Percentiles rank a stretch among this genome's conserved stretches.
These are phyloP conservation scores for Pachliopta kotzebuea DNA, from an alignment of 2,888 invertebrate genomes.

Conservation along the genomic window DNA sequence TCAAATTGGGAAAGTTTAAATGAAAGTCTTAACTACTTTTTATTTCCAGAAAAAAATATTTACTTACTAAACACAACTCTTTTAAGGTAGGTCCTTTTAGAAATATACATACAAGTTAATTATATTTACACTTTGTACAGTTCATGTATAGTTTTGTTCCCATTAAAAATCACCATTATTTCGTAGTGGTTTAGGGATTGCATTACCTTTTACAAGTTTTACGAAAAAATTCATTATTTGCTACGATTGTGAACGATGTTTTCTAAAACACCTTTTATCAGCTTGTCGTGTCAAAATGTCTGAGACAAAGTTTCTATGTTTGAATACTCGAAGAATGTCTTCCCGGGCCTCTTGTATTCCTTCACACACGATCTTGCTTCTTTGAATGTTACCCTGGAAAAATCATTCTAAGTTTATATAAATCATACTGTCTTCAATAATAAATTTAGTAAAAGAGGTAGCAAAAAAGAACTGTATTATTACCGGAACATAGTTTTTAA, in stretches of 20 bases:
- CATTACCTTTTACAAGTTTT: conserved; percentile 31
- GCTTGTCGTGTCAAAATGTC: conserved; percentile 95
- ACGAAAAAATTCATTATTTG: conserved; percentile 35
- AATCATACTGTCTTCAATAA: background rate
- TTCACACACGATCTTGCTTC: conserved; percentile 95
- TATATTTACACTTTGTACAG: conserved; percentile 29
- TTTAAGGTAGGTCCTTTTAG: conserved; percentile 56
- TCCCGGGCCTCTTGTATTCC: conserved; percentile 93
- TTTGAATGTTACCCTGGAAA: conserved; percentile 94
- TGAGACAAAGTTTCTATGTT: conserved; percentile 92
- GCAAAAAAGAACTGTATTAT: background rate
- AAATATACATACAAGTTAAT: conserved; percentile 32
- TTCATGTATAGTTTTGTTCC: conserved; percentile 31
- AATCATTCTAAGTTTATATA: background rate
- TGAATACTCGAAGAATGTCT: conserved; percentile 93
- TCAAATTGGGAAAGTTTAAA: background rate
- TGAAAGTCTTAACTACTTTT: conserved; percentile 34
- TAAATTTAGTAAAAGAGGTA: background rate
- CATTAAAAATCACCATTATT: conserved; percentile 31
- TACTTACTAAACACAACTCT: conserved; percentile 57
- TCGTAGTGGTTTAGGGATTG: conserved; percentile 8
- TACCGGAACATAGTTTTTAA: no score
- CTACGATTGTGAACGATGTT: conserved; percentile 87
- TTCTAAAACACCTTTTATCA: conserved; percentile 95
- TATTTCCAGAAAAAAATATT: conserved; percentile 50